phyloP scores from a whole-genome alignment of 2,888 invertebrate genomes.

The Adela reaumurella region DNA sequence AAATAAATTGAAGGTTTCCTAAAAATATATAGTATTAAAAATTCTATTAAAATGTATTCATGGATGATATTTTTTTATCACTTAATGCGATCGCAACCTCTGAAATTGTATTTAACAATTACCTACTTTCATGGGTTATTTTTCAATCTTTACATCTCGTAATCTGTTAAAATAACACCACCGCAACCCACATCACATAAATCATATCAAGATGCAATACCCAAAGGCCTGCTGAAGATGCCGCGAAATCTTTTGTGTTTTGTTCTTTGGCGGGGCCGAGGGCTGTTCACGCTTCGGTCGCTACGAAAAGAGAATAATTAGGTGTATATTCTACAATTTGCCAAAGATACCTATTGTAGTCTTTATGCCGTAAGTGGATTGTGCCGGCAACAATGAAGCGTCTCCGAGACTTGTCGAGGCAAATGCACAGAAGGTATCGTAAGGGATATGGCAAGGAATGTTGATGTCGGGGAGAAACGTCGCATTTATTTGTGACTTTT shows the following conservation, averaged over 20 bases:
- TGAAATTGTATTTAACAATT: too few species aligned
- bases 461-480: too few species aligned
- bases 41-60: too few species aligned
- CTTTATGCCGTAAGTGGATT: conserved; percentile 51
- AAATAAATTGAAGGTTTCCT: too few species aligned
- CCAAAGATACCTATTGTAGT: conserved; percentile 44
- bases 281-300: conserved; percentile 31
- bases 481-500: too few species aligned
- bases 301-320: conserved; percentile 48
- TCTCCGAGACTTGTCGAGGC: conserved; percentile 20
- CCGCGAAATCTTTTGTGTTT: conserved; percentile 22
- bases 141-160: too few species aligned
- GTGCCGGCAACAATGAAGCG: conserved; percentile 30
- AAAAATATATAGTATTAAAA: too few species aligned
- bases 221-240: not conserved
- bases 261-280: conserved; percentile 42
- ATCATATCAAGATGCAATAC: not conserved
- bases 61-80: too few species aligned
- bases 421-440: too few species aligned
- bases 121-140: too few species aligned
- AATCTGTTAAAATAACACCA: not conserved
- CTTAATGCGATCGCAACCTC: too few species aligned
- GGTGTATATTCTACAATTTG: conserved; percentile 54
- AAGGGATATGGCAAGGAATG: not conserved
- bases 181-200: not conserved